Evolutionary conservation across 2,888 invertebrate genomes (phyloP).

Genomic region (Formica aserva): DNA sequence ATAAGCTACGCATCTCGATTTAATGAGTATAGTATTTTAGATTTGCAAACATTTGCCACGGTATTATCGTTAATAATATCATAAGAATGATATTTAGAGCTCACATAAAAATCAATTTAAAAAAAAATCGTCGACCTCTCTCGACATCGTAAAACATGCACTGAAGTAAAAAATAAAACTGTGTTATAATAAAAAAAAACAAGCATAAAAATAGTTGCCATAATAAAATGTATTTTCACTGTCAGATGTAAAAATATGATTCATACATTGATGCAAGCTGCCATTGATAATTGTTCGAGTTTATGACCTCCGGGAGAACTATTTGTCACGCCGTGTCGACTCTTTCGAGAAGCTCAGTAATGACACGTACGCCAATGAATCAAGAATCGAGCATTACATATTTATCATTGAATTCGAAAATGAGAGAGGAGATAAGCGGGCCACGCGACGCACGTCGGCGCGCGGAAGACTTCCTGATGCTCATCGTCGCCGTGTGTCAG

Average conservation of each 20-base stretch:
- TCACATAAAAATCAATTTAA: background rate
- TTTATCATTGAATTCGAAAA: conserved; percentile 58
- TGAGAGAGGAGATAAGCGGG: conserved; percentile 80
- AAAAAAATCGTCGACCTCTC: background rate
- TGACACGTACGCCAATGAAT: conserved; percentile 50
- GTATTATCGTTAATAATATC: background rate
- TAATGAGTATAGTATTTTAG: background rate
- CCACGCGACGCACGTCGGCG: conserved; percentile 59
- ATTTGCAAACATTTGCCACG: background rate
- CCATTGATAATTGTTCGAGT: conserved; percentile 56
- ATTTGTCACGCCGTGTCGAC: conserved; percentile 58
- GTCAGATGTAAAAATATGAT: background rate
- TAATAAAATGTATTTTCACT: background rate
- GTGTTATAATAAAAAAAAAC: background rate
- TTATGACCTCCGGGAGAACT: conserved; percentile 61
- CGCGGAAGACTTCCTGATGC: conserved; percentile 54
- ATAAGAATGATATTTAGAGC: background rate
- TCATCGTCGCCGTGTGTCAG: conserved; percentile 56
- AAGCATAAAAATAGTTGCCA: background rate
- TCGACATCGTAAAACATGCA: background rate
- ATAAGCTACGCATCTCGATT: conserved; percentile 6
- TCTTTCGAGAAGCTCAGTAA: conserved; percentile 47
- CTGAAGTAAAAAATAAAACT: background rate
- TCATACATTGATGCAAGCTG: conserved; percentile 37
- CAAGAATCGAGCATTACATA: conserved; percentile 56